Percentiles rank a stretch among this genome's conserved stretches.
phyloP scores from a whole-genome alignment of 1,140 invertebrate genomes.

The Platorchestia sp. region DNA sequence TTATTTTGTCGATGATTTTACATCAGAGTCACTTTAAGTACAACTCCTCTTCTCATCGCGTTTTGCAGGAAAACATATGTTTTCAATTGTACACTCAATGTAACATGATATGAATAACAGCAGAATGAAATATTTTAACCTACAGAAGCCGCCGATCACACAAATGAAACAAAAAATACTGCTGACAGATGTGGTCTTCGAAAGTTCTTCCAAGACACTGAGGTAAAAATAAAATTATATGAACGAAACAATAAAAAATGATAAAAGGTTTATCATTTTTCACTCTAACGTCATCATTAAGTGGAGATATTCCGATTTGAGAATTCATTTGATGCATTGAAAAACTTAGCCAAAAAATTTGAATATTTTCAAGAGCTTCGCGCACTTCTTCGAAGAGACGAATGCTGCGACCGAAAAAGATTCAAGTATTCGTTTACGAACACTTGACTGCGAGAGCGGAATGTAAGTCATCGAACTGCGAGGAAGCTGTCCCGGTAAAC shows the following conservation, averaged over 20 bases:
- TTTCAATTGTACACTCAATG: too few species aligned
- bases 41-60: too few species aligned
- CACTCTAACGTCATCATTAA: background rate
- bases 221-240: background rate
- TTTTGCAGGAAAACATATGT: too few species aligned
- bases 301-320: background rate
- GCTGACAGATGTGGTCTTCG: background rate
- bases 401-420: background rate
- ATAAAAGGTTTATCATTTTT: background rate
- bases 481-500: background rate
- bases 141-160: too few species aligned
- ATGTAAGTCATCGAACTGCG: background rate
- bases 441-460: background rate
- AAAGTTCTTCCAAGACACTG: background rate
- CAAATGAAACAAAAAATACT: background rate
- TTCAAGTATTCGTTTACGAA: background rate
- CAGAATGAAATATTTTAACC: too few species aligned
- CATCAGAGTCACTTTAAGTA: too few species aligned
- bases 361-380: background rate
- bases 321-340: background rate
- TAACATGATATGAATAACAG: too few species aligned
- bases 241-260: background rate
- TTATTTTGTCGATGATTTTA: too few species aligned
- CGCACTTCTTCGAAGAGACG: background rate
- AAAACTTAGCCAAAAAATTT: background rate